phyloP scores from a whole-genome alignment of 1,140 invertebrate species.

The Condylostylus longicornis region DNA sequence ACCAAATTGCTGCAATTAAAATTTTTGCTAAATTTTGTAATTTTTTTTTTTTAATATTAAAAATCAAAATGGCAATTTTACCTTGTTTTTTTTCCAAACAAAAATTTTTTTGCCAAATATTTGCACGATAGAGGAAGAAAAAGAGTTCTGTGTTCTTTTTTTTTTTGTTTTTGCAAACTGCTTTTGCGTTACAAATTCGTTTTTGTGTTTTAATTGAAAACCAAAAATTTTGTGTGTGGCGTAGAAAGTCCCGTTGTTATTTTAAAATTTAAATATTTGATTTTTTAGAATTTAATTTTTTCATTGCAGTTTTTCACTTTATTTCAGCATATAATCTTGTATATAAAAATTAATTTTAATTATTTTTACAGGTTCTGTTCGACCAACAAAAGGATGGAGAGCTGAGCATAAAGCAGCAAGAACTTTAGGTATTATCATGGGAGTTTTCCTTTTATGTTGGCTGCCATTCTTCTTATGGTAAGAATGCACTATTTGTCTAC shows the following conservation, averaged over 20 bases:
- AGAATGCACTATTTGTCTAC: slow-evolving; percentile 35
- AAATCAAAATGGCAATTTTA: too few species aligned
- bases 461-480: slow-evolving; percentile 93
- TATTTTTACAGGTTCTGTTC: slow-evolving; percentile 47
- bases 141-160: too few species aligned
- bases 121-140: too few species aligned
- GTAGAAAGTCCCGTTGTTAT: not conserved
- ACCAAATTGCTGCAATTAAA: too few species aligned
- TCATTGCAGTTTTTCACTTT: not conserved
- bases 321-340: not conserved
- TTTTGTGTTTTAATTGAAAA: too few species aligned
- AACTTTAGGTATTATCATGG: slow-evolving; percentile 87
- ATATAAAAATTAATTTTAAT: slow-evolving; percentile 2
- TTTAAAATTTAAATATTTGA: not conserved
- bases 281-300: not conserved
- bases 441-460: slow-evolving; percentile 92
- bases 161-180: too few species aligned
- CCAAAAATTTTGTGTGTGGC: too few species aligned
- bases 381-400: slow-evolving; percentile 59
- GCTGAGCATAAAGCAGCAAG: slow-evolving; percentile 88
- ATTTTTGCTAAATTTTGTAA: too few species aligned
- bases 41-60: too few species aligned
- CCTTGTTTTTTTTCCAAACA: too few species aligned
- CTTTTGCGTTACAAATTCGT: too few species aligned
- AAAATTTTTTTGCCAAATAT: too few species aligned